Base-by-base conservation (phyloP, 2,797 vertebrate species). In the Ataeniobius toweri region DNA sequence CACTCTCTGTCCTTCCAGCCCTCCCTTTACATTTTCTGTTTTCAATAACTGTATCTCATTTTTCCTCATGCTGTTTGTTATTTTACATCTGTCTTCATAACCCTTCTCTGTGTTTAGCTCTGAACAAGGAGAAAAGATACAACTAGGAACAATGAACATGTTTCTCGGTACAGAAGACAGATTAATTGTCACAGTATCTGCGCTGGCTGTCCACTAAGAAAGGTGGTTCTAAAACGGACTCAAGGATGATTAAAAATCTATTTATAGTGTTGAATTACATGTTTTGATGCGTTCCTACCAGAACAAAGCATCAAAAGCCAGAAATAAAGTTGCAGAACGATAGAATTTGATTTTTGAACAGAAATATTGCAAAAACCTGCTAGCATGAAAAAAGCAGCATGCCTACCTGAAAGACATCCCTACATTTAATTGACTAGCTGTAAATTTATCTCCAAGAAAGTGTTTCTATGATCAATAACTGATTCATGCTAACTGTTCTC, bases 91-190 rank as follows among this genome's bases (percentile, higher is more conserved):
- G 26, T 51, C 48, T 41, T 72, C 44, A 73, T 5, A 0, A 8
- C 50, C 67, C 48, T 70, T n/a, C 22, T 74, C 24, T 59, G 41
- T 18, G 20, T 78, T 14, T 76, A 36, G 69, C 10, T 75, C 67
- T 48, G 39, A 24, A 65, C 41, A 53, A 53, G 16, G 50, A 70
- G 71, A 31, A 50, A 6, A 63, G 61, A 70, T 44, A 41, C 39
- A 71, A 6, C 9, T 56, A 74, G 28, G 46, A 71, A 71, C 59
- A 76, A 71, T 22, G 8, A 59, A 10, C 2, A 0, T 28, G 48
- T 68, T 83, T 79, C 39, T 79, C 31, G 28, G 63, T 22, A 22
- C 16, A 79, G 61, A 79, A 71, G 39, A 78, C 59, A 48, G 78
- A 7, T 79, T 56, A 75, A 63, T 36, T 41, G 24, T 80, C 75